phyloP scores from a whole-genome alignment of 2,888 invertebrate genomes.

The Ochropleura leucogaster region DNA sequence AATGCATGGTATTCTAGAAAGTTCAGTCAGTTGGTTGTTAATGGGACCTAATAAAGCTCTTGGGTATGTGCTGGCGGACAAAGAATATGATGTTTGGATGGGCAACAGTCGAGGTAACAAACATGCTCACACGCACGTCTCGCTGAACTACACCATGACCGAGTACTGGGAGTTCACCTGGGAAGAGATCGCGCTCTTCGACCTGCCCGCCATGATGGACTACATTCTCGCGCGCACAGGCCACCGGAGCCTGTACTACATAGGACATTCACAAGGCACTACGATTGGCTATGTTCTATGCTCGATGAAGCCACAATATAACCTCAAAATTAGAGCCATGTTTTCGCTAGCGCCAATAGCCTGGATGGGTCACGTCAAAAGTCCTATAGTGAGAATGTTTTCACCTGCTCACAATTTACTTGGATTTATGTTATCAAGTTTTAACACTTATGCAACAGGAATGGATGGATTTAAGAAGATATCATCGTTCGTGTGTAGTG shows the following conservation, averaged over 20 bases:
- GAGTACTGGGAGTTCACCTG: constrained; percentile 90
- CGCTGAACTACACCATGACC: constrained; percentile 59
- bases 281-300: constrained; percentile 90
- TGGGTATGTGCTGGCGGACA: constrained; percentile 92
- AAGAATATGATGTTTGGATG: constrained; percentile 95
- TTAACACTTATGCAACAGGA: constrained; percentile 71
- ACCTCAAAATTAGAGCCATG: constrained; percentile 89
- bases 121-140: constrained; percentile 74
- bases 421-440: constrained; percentile 68
- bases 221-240: constrained; percentile 88
- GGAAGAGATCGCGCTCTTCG: constrained; percentile 93
- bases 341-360: constrained; percentile 91
- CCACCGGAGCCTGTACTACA: constrained; percentile 90
- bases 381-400: constrained; percentile 77
- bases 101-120: constrained; percentile 96
- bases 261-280: constrained; percentile 94
- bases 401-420: constrained; percentile 72
- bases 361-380: constrained; percentile 85
- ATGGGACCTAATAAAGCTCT: constrained; percentile 91
- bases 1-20: constrained; percentile 94
- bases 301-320: constrained; percentile 89
- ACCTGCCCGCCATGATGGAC: constrained; percentile 94
- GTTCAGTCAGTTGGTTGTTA: constrained; percentile 76
- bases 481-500: constrained; percentile 71
- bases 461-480: constrained; percentile 74